phyloP scores from a whole-genome alignment of 1,140 invertebrate genomes.

The Xylocopa sonorina region DNA sequence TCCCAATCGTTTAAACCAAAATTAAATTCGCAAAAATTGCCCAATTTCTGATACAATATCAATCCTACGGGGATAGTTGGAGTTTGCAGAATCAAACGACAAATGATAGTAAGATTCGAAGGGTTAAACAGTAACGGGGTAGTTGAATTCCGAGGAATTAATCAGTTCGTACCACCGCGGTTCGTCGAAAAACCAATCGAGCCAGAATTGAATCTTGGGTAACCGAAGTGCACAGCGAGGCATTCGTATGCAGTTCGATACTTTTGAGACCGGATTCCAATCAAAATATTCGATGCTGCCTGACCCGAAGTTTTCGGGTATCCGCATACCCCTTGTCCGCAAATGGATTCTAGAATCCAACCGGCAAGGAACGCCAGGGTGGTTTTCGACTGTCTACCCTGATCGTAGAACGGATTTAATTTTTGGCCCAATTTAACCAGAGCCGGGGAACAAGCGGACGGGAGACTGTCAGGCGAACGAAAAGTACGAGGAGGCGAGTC shows the following conservation, averaged over 20 bases:
- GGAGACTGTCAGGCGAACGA: too few relatives aligned
- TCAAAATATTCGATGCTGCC: slow-evolving; percentile 14
- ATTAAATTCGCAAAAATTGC: too few relatives aligned
- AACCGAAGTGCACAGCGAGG: not conserved
- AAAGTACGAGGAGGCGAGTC: not conserved
- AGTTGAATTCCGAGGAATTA: not conserved
- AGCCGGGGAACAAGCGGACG: not conserved
- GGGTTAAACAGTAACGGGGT: not conserved
- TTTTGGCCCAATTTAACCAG: not conserved
- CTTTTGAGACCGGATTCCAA: slow-evolving; percentile 19
- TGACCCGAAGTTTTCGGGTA: slow-evolving; percentile 6
- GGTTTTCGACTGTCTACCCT: not conserved
- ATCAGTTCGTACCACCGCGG: too few relatives aligned
- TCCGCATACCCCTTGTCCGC: not conserved
- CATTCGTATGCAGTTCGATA: not conserved
- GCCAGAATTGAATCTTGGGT: not conserved
- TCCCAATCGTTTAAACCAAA: too few relatives aligned
- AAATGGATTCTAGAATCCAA: slow-evolving; percentile 11
- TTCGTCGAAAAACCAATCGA: not conserved
- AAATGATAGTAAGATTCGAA: too few relatives aligned
- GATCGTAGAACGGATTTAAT: not conserved
- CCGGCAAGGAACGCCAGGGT: not conserved
- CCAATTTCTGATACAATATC: too few relatives aligned
- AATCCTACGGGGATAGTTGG: too few relatives aligned
- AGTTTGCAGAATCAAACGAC: too few relatives aligned